Percentiles rank a stretch among this genome's conserved stretches.
Evolutionary conservation across 2,888 invertebrate species (phyloP).

Genomic region (Leistus spinibarbis): DNA sequence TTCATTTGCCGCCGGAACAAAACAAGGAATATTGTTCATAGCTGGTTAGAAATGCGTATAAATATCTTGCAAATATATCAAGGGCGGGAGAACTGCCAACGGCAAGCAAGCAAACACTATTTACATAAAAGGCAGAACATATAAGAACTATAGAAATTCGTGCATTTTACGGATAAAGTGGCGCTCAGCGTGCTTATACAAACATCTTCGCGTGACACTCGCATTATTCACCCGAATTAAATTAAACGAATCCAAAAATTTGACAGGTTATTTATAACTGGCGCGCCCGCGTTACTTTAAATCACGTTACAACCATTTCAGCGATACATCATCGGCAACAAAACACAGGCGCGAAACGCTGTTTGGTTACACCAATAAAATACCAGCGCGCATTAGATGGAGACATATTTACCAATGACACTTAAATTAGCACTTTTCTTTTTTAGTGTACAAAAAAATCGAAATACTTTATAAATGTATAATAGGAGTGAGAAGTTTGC

Average conservation of each 20-base stretch:
- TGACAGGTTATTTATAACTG: slow-evolving; percentile 35
- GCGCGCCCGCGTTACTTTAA: slow-evolving; percentile 22
- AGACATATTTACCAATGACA: neutral
- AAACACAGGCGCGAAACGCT: neutral
- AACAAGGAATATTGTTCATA: neutral
- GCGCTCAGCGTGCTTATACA: neutral
- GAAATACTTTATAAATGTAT: no score
- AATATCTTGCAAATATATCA: neutral
- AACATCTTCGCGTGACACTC: slow-evolving; percentile 22
- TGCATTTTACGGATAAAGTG: neutral
- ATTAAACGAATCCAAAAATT: slow-evolving; percentile 33
- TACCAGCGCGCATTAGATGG: neutral
- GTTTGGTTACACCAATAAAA: neutral
- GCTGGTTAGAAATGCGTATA: neutral
- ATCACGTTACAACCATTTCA: slow-evolving; percentile 23
- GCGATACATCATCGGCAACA: slow-evolving; percentile 24
- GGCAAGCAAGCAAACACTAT: neutral
- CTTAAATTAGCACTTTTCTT: neutral
- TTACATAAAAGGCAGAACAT: neutral
- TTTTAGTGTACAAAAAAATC: no score
- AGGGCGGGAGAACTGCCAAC: neutral
- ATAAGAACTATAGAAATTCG: neutral
- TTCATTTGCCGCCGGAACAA: neutral
- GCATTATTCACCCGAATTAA: slow-evolving; percentile 33
- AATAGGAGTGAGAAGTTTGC: no score